Percentiles rank a stretch among this genome's conserved stretches.
phyloP scores from a whole-genome alignment of 1,140 invertebrate species.

The Zophobas atratus region DNA sequence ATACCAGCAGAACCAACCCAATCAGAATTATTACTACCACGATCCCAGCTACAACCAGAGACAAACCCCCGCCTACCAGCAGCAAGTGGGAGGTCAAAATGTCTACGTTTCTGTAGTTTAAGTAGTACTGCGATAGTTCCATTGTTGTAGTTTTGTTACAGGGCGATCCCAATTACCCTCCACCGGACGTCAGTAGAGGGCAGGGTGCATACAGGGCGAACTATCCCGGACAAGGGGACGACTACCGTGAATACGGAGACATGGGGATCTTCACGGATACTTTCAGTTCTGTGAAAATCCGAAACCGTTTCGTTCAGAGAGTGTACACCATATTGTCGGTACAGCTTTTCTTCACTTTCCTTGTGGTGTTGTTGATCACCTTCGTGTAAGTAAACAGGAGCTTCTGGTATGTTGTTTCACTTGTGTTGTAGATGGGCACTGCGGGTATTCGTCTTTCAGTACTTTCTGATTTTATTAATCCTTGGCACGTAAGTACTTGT shows the following conservation, averaged over 20 bases:
- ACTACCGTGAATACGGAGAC: neutral
- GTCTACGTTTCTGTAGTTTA: neutral
- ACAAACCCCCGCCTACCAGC: slow-evolving; percentile 15
- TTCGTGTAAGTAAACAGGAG: slow-evolving; percentile 16
- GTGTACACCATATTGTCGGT: slow-evolving; percentile 55
- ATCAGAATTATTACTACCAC: slow-evolving; percentile 11
- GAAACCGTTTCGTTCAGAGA: slow-evolving; percentile 26
- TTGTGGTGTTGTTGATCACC: slow-evolving; percentile 45
- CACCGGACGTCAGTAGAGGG: neutral
- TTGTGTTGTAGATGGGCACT: slow-evolving; percentile 14
- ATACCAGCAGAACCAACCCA: neutral
- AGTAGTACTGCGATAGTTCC: neutral
- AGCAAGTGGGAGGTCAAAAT: neutral
- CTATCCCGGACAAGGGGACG: neutral
- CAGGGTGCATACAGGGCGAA: neutral
- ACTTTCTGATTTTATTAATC: neutral
- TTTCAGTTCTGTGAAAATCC: slow-evolving; percentile 1
- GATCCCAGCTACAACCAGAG: slow-evolving; percentile 3
- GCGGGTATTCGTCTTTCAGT: neutral
- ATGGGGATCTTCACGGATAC: slow-evolving; percentile 2
- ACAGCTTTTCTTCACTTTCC: slow-evolving; percentile 53
- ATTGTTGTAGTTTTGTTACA: neutral
- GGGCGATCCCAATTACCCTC: slow-evolving; percentile 8
- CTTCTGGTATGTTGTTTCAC: neutral
- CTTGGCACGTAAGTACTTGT: neutral